Conservation (phyloP, 2,797 vertebrate genomes). For the Myotis pilosus region DNA sequence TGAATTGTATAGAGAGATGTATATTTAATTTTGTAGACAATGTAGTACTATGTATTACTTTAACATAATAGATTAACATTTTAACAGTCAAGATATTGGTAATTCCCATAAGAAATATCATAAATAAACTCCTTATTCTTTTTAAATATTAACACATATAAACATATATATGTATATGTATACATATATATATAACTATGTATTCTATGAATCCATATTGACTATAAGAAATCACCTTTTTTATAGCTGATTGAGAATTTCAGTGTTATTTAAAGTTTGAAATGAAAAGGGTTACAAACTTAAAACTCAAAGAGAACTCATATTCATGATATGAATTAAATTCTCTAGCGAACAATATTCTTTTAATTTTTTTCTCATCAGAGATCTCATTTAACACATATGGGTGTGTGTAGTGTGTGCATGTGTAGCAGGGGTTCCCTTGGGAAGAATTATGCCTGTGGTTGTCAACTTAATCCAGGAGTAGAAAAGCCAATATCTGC, state of each 20-base stretch:
- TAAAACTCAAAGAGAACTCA: background rate
- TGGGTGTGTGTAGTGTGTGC: rapidly evolving
- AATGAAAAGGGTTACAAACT: background rate
- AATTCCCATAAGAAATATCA: background rate
- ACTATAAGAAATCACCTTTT: background rate
- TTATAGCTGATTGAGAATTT: background rate
- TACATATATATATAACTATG: background rate
- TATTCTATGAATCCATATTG: background rate
- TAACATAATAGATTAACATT: background rate
- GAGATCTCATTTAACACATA: background rate
- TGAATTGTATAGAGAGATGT: background rate
- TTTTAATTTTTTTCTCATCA: background rate
- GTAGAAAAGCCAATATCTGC: background rate
- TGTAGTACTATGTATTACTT: background rate
- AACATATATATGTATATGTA: background rate
- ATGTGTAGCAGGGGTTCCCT: too few relatives aligned
- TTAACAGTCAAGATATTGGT: background rate
- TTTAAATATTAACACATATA: background rate
- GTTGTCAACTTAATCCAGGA: background rate
- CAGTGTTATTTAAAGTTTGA: background rate
- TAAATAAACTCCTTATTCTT: background rate
- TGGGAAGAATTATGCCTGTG: background rate
- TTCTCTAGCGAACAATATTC: background rate
- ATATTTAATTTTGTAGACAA: background rate
- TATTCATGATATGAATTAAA: background rate